phyloP scores from a whole-genome alignment of 2,888 invertebrate species.

The Zaprionus obscuricornis region DNA sequence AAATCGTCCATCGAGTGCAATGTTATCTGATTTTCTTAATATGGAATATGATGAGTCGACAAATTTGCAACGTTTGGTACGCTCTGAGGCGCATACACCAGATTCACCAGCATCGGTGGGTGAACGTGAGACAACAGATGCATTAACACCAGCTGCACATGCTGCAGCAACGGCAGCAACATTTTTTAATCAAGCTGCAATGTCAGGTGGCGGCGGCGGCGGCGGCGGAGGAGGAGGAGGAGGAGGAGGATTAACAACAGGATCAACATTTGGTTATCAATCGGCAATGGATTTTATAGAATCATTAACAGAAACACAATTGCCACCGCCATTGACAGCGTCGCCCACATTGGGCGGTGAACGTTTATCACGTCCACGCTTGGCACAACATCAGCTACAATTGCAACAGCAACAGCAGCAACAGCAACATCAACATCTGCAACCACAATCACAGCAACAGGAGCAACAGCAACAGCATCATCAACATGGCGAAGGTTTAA shows the following conservation, averaged over 20 bases:
- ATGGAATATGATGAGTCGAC: constrained; percentile 83
- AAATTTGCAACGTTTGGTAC: constrained; percentile 80
- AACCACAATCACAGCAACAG: too few relatives aligned
- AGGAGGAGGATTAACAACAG: constrained; percentile 55
- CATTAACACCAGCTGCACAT: constrained; percentile 53
- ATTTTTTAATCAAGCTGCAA: too few relatives aligned
- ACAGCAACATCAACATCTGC: constrained; percentile 11
- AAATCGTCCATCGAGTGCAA: constrained; percentile 85
- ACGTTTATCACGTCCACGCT: constrained; percentile 79
- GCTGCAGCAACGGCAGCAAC: too few relatives aligned
- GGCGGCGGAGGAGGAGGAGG: constrained; percentile 81
- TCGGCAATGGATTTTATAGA: constrained; percentile 53
- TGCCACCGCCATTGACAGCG: too few relatives aligned
- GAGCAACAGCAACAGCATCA: constrained; percentile 20
- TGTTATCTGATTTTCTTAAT: constrained; percentile 82
- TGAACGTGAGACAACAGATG: constrained; percentile 76
- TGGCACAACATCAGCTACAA: constrained; percentile 55
- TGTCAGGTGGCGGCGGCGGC: too few relatives aligned
- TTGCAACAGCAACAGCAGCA: constrained; percentile 26
- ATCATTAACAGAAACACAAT: constrained; percentile 43
- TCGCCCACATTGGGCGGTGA: constrained; percentile 68
- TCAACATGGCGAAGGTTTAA: constrained; percentile 65
- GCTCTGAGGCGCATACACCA: constrained; percentile 83
- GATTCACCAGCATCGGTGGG: constrained; percentile 83
- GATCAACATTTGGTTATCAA: constrained; percentile 51